Base-by-base conservation (phyloP, 2,888 invertebrate species). In the Smittia aterrima region DNA sequence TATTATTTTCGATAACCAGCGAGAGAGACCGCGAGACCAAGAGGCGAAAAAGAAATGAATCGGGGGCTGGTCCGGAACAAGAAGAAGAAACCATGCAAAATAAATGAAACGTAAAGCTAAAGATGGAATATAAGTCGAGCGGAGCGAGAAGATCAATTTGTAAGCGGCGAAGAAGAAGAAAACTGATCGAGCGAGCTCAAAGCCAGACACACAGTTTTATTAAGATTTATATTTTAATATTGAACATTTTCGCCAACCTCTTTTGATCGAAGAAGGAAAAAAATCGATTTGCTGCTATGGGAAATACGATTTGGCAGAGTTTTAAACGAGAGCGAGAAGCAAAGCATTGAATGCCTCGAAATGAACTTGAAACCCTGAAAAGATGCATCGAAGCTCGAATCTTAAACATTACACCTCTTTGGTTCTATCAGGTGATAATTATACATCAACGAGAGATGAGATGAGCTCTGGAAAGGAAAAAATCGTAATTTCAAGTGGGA, bases 91-190 rank as follows among this genome's bases (percentile, higher is more conserved):
- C 27, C 41, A 24, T 62, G 25, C 64, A 74, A 9, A 41, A 40
- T 67, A 67, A 66, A 32, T 58, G 58, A 18, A 41, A 67, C 25
- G 20, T 40, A 11, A 22, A 18, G 41, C 38, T 40, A 67, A 58
- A 47, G 66, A 66, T 66, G 66, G 47, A 74, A 74, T 66, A 74
- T 66, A 58, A 58, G 74, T 74, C 54, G 64, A 74, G 18, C 18
- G 22, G 41, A 74, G 74, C 64, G 74, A 64, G 74, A 74, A 74
- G 74, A 74, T 74, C 74, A 47, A 74, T 74, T 74, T 74, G 22
- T 72, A 58, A 24, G 64, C 18, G 58, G 58, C 58, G 24, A 22
- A 13, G 11, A 64, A 64, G 64, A 24, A 24, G 25, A 25, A 58
- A 58, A 58, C 7, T 13, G 47, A 47, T 13, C 4, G 3, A 47